Evolutionary conservation across 2,797 vertebrate species (phyloP).

Genomic region (Pempheris klunzingeri): DNA sequence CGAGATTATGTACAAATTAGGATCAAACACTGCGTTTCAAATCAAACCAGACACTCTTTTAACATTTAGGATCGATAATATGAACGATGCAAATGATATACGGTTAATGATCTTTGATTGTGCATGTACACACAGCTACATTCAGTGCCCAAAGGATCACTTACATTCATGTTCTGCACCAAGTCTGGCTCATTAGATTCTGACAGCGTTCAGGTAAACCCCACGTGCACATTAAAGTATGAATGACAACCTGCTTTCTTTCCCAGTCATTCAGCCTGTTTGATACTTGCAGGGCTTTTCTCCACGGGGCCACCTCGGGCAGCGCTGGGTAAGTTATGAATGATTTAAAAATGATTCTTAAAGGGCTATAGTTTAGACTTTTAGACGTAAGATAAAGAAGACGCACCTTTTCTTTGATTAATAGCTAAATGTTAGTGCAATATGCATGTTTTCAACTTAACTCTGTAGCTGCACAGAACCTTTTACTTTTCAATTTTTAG

Average conservation of each 20-base stretch:
- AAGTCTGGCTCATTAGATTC: neutral
- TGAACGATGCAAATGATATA: neutral
- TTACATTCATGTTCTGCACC: conserved; percentile 49
- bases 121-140: conserved; percentile 43
- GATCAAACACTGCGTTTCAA: conserved; percentile 8
- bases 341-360: neutral
- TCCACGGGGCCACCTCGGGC: accelerated
- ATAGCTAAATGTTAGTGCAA: neutral
- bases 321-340: neutral
- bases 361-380: neutral
- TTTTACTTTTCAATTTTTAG: neutral
- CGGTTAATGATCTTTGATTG: conserved; percentile 43
- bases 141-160: conserved; percentile 42
- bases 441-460: no score
- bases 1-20: conserved; percentile 26
- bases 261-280: neutral
- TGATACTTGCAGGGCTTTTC: neutral
- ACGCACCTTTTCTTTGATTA: neutral
- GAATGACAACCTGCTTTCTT: neutral
- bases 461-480: neutral
- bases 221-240: neutral
- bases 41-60: conserved; percentile 1
- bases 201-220: conserved; percentile 16
- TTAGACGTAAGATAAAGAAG: neutral
- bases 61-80: conserved; percentile 15